phyloP scores from a whole-genome alignment of 2,113 vertebrate species.

The Neogobius melanostomus region DNA sequence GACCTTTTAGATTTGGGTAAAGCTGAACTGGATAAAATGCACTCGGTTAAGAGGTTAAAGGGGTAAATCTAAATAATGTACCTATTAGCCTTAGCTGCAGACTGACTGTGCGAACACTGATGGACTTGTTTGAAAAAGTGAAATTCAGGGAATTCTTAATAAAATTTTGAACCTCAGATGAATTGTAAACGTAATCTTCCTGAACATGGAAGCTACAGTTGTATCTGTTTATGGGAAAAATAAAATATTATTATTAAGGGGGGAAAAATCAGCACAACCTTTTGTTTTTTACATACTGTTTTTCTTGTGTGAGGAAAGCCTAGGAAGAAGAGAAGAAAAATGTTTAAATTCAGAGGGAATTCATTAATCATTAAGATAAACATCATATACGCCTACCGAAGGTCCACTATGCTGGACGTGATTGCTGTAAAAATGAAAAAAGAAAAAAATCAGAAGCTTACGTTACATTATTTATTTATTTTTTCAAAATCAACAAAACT shows the following conservation, averaged over 20 bases:
- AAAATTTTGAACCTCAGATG: not conserved
- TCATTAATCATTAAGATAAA: not conserved
- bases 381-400: slow-evolving; percentile 39
- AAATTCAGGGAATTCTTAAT: slow-evolving; percentile 47
- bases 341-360: not conserved
- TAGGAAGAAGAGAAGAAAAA: slow-evolving; percentile 26
- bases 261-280: not conserved
- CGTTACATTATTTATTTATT: not conserved
- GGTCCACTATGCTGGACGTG: not conserved
- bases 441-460: not conserved
- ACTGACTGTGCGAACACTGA: slow-evolving; percentile 31
- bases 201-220: slow-evolving; percentile 67
- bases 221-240: slow-evolving; percentile 53
- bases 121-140: slow-evolving; percentile 34
- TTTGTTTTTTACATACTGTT: slow-evolving; percentile 41
- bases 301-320: slow-evolving; percentile 10
- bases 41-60: too few species aligned
- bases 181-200: slow-evolving; percentile 2
- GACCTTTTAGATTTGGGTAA: too few species aligned
- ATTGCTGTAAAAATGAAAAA: slow-evolving; percentile 26
- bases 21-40: too few species aligned
- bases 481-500: not conserved
- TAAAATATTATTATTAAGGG: not conserved
- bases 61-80: slow-evolving; percentile 10
- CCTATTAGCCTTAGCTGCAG: slow-evolving; percentile 57